Conservation (phyloP, 2,797 vertebrate genomes). For the Garrulus glandarius region DNA sequence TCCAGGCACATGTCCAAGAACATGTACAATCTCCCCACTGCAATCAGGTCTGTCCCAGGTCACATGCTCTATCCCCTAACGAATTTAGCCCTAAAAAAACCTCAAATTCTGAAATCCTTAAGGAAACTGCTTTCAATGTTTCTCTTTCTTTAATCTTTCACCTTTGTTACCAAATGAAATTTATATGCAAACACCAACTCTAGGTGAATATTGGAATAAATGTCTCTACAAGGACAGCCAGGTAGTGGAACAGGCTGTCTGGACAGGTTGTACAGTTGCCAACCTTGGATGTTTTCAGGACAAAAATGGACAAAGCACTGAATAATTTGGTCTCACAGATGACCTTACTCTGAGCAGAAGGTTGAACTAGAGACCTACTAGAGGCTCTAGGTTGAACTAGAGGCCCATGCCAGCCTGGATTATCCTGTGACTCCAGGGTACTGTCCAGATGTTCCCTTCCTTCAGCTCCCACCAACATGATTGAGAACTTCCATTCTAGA, state of each 20-base stretch:
- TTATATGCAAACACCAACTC: background rate
- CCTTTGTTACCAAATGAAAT: background rate
- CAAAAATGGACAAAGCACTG: background rate
- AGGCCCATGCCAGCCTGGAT: background rate
- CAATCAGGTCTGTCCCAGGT: background rate
- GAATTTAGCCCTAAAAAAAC: background rate
- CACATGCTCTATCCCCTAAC: background rate
- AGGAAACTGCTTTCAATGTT: background rate
- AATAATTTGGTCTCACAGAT: background rate
- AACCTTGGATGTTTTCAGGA: background rate
- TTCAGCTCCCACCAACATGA: background rate
- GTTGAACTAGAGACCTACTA: background rate
- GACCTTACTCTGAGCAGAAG: background rate
- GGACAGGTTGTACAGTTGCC: background rate
- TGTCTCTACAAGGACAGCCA: background rate
- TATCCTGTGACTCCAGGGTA: background rate
- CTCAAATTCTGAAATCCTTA: background rate
- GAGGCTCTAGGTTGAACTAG: too few relatives aligned
- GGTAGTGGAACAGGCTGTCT: background rate
- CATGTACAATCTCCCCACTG: background rate
- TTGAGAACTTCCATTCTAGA: background rate
- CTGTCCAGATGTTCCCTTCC: background rate
- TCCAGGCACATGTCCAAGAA: background rate
- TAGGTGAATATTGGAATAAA: background rate
- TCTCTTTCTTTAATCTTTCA: background rate